Conservation (phyloP, 2,113 vertebrate species). For the Sinocyclocheilus grahami region DNA sequence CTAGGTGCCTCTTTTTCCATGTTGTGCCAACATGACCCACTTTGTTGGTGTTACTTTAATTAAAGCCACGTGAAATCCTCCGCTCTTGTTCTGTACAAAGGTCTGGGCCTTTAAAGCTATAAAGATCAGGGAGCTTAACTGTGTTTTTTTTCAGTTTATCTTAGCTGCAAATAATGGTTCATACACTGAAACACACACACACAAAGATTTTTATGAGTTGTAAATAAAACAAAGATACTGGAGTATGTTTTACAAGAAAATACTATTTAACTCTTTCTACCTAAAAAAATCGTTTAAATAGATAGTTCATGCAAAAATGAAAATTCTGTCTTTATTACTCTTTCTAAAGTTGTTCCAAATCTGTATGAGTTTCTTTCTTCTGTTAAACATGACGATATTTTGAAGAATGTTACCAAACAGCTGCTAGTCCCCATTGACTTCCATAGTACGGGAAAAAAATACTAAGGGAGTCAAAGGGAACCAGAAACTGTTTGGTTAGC, state of each 20-base stretch:
- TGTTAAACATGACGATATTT: neutral
- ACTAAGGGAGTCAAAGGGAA: neutral
- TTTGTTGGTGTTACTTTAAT: conserved; percentile 59
- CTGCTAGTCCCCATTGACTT: neutral
- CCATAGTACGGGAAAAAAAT: neutral
- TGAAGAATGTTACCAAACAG: neutral
- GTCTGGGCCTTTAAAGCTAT: conserved; percentile 46
- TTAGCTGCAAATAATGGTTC: neutral
- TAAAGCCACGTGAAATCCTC: conserved; percentile 55
- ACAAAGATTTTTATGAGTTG: too few species aligned
- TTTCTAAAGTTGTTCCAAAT: neutral
- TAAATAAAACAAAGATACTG: too few species aligned
- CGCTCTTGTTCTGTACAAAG: conserved; percentile 38
- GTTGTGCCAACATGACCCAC: conserved; percentile 47
- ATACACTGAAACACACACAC: neutral
- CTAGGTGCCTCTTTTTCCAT: conserved; percentile 49
- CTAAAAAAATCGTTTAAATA: neutral
- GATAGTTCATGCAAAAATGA: neutral
- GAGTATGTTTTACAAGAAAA: too few species aligned
- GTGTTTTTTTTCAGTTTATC: neutral
- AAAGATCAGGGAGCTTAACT: conserved; percentile 38
- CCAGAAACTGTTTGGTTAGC: neutral
- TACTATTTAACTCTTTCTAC: neutral
- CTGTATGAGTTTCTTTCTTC: neutral
- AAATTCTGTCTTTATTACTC: neutral